Conservation (phyloP, 2,797 vertebrate genomes). For the Accipiter fasciatus region DNA sequence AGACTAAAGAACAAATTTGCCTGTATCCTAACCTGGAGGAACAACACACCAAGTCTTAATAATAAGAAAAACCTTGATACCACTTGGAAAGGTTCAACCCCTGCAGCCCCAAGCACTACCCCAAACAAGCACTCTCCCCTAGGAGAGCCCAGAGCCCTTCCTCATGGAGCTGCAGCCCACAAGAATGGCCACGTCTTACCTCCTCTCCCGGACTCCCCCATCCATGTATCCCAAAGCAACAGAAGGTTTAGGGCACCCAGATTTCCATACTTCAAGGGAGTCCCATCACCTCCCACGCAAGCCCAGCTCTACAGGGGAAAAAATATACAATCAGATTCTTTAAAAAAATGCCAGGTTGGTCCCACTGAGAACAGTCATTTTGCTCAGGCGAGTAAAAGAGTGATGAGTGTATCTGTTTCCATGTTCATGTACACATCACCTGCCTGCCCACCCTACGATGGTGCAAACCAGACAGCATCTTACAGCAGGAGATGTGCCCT, state of each 20-base stretch:
- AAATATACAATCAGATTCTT: not conserved
- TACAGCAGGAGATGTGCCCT: not conserved
- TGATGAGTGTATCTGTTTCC: fast-evolving
- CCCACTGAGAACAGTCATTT: not conserved
- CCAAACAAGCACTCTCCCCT: not conserved
- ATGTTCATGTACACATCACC: not conserved
- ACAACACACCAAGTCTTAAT: not conserved
- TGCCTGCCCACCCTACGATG: fast-evolving
- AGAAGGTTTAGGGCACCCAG: not conserved
- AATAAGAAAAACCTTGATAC: not conserved
- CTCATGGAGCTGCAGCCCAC: not conserved
- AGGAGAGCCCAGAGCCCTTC: not conserved
- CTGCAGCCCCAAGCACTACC: not conserved
- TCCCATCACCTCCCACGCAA: not conserved
- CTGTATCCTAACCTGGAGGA: not conserved
- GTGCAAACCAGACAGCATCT: not conserved
- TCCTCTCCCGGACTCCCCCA: not conserved
- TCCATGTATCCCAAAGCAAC: fast-evolving
- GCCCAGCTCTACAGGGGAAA: not conserved
- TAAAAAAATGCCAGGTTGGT: fast-evolving
- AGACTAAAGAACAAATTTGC: not conserved
- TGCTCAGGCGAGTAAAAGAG: not conserved
- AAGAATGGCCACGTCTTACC: not conserved
- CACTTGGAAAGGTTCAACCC: not conserved
- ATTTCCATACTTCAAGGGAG: not conserved